Conservation (phyloP, 2,888 invertebrate genomes). For the Stenolophus ochropezus region DNA sequence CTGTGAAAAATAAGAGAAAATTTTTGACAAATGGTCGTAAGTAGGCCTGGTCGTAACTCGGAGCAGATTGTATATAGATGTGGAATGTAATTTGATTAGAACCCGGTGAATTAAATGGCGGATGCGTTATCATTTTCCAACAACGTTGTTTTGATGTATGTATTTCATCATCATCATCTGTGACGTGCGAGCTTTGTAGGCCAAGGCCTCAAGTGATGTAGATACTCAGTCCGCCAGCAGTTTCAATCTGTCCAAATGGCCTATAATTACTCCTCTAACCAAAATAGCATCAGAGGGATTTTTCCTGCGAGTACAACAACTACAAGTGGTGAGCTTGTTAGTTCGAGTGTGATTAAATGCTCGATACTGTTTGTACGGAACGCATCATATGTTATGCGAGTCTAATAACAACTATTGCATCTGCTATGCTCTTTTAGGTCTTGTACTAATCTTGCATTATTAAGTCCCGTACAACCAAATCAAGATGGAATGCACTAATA, state of each 20-base stretch:
- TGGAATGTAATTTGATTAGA: too few relatives aligned
- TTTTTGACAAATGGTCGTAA: too few relatives aligned
- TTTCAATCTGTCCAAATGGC: neutral
- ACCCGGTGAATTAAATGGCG: neutral
- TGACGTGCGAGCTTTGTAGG: neutral
- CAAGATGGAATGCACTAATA: too few relatives aligned
- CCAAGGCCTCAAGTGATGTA: neutral
- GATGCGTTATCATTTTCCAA: neutral
- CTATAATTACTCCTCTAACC: neutral
- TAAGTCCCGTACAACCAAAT: too few relatives aligned
- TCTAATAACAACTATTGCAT: neutral
- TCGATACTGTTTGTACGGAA: neutral
- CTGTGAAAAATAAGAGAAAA: too few relatives aligned
- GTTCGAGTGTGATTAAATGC: neutral
- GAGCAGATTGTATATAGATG: too few relatives aligned
- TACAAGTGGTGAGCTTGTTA: neutral
- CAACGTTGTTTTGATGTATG: neutral
- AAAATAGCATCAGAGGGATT: neutral
- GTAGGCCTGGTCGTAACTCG: too few relatives aligned
- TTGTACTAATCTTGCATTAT: neutral
- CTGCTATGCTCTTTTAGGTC: neutral
- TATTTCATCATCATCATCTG: neutral
- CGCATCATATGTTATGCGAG: neutral
- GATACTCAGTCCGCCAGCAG: neutral
- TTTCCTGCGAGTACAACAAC: neutral